phyloP scores from a whole-genome alignment of 2,888 invertebrate species.

The Syritta pipiens region DNA sequence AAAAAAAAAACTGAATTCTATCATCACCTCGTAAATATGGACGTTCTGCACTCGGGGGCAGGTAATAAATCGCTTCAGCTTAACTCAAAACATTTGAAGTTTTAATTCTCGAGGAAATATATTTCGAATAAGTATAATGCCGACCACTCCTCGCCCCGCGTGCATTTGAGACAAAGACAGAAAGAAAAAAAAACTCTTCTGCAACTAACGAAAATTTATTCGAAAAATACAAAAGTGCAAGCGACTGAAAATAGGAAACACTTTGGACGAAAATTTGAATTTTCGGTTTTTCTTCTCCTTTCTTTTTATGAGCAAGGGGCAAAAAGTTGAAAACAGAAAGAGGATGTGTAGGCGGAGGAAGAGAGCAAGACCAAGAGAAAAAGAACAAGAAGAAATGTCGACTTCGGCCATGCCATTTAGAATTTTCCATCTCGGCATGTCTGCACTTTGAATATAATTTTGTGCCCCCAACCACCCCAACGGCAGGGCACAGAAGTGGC shows the following conservation, averaged over 20 bases:
- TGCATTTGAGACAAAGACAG: background rate
- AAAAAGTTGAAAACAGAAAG: slow-evolving; percentile 25
- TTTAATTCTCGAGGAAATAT: slow-evolving; percentile 46
- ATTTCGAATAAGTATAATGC: no score
- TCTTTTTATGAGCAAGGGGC: slow-evolving; percentile 1
- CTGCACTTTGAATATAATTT: slow-evolving; percentile 58
- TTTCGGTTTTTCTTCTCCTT: background rate
- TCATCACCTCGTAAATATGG: slow-evolving; percentile 46
- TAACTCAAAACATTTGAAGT: slow-evolving; percentile 42
- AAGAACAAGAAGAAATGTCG: slow-evolving; percentile 20
- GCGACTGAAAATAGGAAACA: slow-evolving; percentile 50
- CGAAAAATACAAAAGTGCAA: slow-evolving; percentile 44
- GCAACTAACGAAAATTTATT: slow-evolving; percentile 56
- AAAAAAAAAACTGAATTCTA: slow-evolving; percentile 18
- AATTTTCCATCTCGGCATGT: slow-evolving; percentile 54
- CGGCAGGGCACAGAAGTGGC: background rate
- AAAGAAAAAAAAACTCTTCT: background rate
- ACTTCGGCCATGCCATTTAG: slow-evolving; percentile 36
- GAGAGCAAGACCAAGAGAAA: no score
- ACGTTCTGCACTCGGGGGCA: slow-evolving; percentile 28
- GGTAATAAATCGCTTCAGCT: slow-evolving; percentile 43
- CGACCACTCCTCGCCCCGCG: no score
- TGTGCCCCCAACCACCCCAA: background rate
- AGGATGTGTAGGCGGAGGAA: background rate
- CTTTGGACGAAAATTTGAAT: slow-evolving; percentile 54